These are phyloP conservation scores for Gouania willdenowi DNA, from an alignment of 2,797 vertebrate species.

Conservation along the genomic window DNA sequence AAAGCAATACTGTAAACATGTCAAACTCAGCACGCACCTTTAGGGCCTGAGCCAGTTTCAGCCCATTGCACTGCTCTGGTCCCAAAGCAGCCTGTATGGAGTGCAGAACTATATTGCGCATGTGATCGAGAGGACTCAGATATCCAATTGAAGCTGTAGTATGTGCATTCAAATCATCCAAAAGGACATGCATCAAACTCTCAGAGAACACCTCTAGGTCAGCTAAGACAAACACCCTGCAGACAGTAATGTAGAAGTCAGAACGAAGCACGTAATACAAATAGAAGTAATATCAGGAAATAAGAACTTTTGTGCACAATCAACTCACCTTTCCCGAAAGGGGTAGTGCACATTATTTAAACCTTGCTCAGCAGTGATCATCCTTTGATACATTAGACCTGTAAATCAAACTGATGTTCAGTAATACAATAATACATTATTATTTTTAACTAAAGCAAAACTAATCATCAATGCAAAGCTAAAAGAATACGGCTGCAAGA, in stretches of 20 bases:
- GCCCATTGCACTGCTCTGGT: constrained; percentile 64
- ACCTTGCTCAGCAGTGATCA: constrained; percentile 85
- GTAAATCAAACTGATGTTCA: constrained; percentile 8
- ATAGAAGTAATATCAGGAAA: no score
- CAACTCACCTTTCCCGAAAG: constrained; percentile 86
- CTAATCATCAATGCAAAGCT: no score
- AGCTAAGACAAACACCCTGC: constrained; percentile 88
- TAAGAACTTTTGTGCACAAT: no score
- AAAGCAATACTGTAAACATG: no score
- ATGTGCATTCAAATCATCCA: constrained; percentile 73
- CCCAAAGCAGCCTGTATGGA: constrained; percentile 82
- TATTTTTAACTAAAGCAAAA: no score
- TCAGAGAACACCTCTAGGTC: constrained; percentile 84
- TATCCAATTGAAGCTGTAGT: constrained; percentile 28
- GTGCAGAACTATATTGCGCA: constrained; percentile 77
- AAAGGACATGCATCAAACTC: constrained; percentile 73
- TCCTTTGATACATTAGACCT: constrained; percentile 86
- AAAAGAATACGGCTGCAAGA: no score
- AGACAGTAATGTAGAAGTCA: not conserved
- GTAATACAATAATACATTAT: no score
- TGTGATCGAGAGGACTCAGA: constrained; percentile 54
- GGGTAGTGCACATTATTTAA: constrained; percentile 78
- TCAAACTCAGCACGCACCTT: constrained; percentile 70
- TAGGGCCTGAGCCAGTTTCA: constrained; percentile 69
- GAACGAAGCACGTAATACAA: not conserved